Conservation (phyloP, 2,888 invertebrate genomes). For the Eugnorisma glareosa region DNA sequence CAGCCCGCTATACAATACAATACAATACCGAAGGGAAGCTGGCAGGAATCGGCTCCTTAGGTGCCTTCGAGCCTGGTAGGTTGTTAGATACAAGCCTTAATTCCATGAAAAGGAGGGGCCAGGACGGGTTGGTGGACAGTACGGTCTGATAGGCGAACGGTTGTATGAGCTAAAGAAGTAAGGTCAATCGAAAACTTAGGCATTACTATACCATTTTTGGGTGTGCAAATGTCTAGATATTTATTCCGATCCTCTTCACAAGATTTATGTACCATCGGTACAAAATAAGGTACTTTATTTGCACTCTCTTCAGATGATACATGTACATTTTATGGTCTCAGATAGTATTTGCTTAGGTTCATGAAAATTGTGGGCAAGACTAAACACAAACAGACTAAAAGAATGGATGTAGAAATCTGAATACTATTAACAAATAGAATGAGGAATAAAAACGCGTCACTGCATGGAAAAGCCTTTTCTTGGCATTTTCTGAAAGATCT, state of each 20-base stretch:
- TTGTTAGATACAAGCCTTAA: background rate
- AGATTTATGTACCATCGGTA: constrained; percentile 16
- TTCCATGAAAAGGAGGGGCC: background rate
- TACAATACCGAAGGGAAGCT: too few relatives aligned
- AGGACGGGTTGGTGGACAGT: background rate
- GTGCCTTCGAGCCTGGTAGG: too few relatives aligned
- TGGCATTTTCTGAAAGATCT: background rate
- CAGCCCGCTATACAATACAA: too few relatives aligned
- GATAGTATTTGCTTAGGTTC: constrained; percentile 15
- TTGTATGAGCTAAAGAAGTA: background rate
- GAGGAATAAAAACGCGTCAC: constrained; percentile 2
- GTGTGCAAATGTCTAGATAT: background rate
- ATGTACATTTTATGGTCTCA: background rate
- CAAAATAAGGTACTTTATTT: constrained; percentile 27
- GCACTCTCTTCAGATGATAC: background rate
- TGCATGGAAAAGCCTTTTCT: background rate
- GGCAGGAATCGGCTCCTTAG: too few relatives aligned
- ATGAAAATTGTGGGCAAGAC: background rate
- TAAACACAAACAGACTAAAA: constrained; percentile 10
- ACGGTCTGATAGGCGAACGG: background rate
- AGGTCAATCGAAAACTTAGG: background rate
- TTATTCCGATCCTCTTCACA: background rate
- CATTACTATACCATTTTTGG: background rate
- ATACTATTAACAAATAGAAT: constrained; percentile 26
- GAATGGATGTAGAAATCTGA: constrained; percentile 4